Conservation (phyloP, 2,113 vertebrate genomes). For the Grammomys surdaster region DNA sequence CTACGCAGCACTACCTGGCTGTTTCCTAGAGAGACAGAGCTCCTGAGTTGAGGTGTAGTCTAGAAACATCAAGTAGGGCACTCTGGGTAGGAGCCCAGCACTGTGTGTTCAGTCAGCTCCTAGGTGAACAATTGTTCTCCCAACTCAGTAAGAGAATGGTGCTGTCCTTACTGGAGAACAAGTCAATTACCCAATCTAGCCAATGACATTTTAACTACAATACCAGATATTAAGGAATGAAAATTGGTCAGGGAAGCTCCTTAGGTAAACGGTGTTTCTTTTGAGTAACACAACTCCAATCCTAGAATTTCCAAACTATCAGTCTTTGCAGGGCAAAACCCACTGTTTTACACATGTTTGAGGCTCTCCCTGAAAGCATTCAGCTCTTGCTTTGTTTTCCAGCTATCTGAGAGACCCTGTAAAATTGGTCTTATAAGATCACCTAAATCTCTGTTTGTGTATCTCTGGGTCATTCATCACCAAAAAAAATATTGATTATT, state of each 20-base stretch:
- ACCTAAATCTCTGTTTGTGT: background rate
- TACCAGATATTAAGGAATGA: background rate
- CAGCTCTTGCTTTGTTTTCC: background rate
- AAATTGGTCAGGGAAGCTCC: background rate
- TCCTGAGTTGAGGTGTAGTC: background rate
- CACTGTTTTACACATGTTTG: background rate
- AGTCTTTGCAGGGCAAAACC: background rate
- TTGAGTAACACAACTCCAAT: background rate
- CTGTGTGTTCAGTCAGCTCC: background rate
- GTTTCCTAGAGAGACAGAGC: background rate
- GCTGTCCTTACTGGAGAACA: background rate
- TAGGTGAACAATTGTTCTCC: background rate
- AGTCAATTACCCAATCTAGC: background rate
- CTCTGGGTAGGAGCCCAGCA: background rate
- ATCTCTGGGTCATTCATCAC: background rate
- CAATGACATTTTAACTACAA: background rate
- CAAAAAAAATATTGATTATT: background rate
- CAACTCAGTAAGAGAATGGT: slow-evolving; percentile 2
- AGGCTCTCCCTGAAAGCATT: background rate
- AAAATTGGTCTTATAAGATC: slow-evolving; percentile 47
- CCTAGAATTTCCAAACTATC: background rate
- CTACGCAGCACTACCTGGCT: background rate
- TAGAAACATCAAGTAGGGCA: background rate
- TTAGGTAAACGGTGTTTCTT: background rate
- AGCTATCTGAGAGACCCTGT: background rate